A percentile compares a stretch with the other conserved stretches of the same genome.
Conservation (phyloP, 2,797 vertebrate species). For the Acanthurus tractus region DNA sequence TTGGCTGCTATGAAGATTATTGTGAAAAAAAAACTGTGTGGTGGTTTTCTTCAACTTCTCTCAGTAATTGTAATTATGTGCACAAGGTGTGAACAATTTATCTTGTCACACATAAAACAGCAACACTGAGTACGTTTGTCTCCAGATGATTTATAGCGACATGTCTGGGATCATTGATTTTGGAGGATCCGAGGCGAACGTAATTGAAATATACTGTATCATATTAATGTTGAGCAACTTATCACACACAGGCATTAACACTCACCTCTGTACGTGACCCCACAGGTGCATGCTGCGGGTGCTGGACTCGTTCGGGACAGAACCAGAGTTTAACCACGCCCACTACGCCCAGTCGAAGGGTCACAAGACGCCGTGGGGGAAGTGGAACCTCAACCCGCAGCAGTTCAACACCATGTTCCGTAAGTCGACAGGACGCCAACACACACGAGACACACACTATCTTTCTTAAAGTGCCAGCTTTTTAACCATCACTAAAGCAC, state of each 20-base stretch:
- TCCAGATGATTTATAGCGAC: not conserved
- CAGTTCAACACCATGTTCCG: constrained; percentile 99
- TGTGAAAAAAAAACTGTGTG: no score
- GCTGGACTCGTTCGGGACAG: constrained; percentile 97
- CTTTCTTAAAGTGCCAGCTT: not conserved
- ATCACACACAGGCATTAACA: not conserved
- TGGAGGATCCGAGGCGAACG: not conserved
- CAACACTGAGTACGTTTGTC: not conserved
- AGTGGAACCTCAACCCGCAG: constrained; percentile 99
- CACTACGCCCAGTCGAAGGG: constrained; percentile 98
- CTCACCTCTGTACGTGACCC: constrained; percentile 10
- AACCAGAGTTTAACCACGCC: constrained; percentile 98
- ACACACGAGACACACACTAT: not conserved
- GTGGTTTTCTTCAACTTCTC: not conserved
- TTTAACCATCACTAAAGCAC: not conserved
- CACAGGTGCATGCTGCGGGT: constrained; percentile 96
- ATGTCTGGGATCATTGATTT: constrained; percentile 18
- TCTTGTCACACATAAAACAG: not conserved
- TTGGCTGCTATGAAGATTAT: not conserved
- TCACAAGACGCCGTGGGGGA: constrained; percentile 99
- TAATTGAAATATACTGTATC: not conserved
- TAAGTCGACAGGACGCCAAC: constrained; percentile 83
- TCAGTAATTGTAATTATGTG: not conserved
- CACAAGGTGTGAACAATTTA: constrained; percentile 7
- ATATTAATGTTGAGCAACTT: not conserved